Evolutionary conservation across 2,888 invertebrate species (phyloP).

Genomic region (Acanthosepion lycidas): DNA sequence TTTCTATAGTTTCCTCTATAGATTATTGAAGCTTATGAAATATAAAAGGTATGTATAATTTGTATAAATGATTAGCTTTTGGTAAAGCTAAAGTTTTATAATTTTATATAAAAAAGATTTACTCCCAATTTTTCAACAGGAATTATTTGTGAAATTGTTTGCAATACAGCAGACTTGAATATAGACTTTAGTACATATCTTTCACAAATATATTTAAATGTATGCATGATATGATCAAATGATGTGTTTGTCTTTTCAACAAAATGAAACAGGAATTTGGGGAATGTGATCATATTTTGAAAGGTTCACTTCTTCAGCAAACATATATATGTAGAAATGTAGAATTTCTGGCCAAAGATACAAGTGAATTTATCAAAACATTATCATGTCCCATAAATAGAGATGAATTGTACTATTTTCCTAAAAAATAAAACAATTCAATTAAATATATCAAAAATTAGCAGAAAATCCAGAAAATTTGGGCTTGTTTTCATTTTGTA

Average conservation of each 20-base stretch:
- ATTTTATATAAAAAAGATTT: neutral
- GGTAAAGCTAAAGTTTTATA: too few relatives aligned
- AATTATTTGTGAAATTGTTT: neutral
- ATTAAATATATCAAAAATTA: neutral
- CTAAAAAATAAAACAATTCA: neutral
- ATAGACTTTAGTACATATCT: neutral
- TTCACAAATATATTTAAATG: neutral
- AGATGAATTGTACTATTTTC: neutral
- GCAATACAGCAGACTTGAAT: neutral
- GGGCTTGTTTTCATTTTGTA: too few relatives aligned
- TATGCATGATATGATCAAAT: neutral
- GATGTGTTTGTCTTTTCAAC: neutral
- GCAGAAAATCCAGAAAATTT: neutral
- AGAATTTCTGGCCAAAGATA: neutral
- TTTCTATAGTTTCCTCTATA: neutral
- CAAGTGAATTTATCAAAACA: neutral
- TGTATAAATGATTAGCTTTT: neutral
- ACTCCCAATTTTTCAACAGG: conserved; percentile 8
- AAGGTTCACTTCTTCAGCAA: neutral
- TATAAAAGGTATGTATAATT: neutral
- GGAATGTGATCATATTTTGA: neutral
- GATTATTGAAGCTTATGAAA: neutral
- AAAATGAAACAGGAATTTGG: neutral
- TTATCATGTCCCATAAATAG: neutral
- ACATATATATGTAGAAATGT: neutral